A percentile compares a stretch with the other conserved stretches of the same genome.
Evolutionary conservation across 2,113 vertebrate genomes (phyloP).

Genomic region (Halichoeres trimaculatus): DNA sequence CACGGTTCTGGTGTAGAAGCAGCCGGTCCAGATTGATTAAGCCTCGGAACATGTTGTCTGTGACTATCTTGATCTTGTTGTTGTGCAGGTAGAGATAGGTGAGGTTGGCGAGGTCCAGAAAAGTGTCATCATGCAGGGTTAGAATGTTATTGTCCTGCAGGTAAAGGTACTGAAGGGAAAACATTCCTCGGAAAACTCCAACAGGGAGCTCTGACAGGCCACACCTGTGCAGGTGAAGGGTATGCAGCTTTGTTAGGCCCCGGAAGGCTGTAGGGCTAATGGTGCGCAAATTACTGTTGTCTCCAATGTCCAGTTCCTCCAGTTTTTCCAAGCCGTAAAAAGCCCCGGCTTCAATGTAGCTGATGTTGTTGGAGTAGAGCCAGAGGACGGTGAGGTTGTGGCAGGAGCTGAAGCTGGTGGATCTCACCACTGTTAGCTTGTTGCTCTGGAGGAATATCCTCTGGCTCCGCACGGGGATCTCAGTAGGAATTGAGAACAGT

Average conservation of each 20-base stretch:
- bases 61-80: constrained; percentile 93
- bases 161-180: constrained; percentile 95
- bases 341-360: constrained; percentile 90
- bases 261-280: constrained; percentile 92
- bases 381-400: constrained; percentile 96
- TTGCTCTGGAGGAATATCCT: constrained; percentile 98
- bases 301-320: constrained; percentile 96
- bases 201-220: constrained; percentile 92
- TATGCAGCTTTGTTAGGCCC: constrained; percentile 92
- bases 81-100: constrained; percentile 97
- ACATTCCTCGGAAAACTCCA: constrained; percentile 91
- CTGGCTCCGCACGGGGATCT: constrained; percentile 94
- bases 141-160: constrained; percentile 95
- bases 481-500: constrained; percentile 89
- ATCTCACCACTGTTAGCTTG: constrained; percentile 88
- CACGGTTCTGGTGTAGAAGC: constrained; percentile 93
- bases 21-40: constrained; percentile 93
- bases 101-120: constrained; percentile 96
- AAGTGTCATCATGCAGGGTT: constrained; percentile 91
- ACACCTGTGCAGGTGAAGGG: constrained; percentile 94
- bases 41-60: constrained; percentile 92
- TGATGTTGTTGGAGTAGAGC: constrained; percentile 97
- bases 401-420: constrained; percentile 92
- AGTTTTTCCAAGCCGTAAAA: constrained; percentile 91
- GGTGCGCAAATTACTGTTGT: constrained; percentile 91